These are phyloP conservation scores for Platyrinchus mystaceus DNA, from an alignment of 2,797 vertebrate species.

Conservation along the genomic window DNA sequence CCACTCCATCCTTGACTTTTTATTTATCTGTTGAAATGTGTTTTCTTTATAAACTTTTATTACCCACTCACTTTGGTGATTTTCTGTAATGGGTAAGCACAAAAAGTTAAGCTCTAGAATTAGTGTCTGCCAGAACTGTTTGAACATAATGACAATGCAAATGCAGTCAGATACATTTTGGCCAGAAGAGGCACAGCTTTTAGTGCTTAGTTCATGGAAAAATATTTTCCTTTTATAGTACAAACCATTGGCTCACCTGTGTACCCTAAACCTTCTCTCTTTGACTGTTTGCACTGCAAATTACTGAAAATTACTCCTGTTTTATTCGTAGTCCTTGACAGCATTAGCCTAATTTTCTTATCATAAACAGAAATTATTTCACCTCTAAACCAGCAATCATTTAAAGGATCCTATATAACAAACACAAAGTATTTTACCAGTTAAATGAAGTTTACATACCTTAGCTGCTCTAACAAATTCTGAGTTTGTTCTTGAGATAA, in stretches of 20 bases:
- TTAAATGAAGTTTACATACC: neutral
- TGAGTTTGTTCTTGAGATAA: neutral
- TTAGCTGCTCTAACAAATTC: neutral
- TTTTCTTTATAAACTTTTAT: neutral
- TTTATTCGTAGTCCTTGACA: neutral
- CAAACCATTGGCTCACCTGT: neutral
- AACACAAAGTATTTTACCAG: neutral
- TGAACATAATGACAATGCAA: rapidly evolving
- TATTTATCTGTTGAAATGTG: neutral
- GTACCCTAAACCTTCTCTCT: neutral
- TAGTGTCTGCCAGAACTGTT: neutral
- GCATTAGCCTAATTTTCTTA: neutral
- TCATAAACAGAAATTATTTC: neutral
- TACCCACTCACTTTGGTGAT: neutral
- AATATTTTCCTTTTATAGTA: neutral
- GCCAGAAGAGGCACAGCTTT: neutral
- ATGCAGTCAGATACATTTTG: neutral
- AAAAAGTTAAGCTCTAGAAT: neutral
- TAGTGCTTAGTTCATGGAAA: neutral
- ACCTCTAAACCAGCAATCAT: neutral
- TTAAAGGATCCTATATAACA: neutral
- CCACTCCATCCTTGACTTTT: neutral
- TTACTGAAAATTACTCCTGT: neutral
- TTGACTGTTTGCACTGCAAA: neutral
- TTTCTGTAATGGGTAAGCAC: neutral